Conservation (phyloP, 2,888 invertebrate genomes). For the Lochmaea crataegi region DNA sequence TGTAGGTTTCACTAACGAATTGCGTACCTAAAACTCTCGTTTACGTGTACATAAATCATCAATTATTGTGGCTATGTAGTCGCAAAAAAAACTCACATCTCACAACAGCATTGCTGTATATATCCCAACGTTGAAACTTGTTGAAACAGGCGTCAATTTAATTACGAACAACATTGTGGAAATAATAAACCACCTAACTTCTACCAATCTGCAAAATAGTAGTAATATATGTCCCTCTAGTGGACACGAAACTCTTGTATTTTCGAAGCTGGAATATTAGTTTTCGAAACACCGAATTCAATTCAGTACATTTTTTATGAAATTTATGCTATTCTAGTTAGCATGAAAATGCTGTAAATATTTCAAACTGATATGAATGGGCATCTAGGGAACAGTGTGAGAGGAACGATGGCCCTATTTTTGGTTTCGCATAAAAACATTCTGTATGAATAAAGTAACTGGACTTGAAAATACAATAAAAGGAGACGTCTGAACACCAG, state of each 20-base stretch:
- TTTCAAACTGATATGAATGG: constrained; percentile 36
- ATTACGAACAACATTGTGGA: constrained; percentile 31
- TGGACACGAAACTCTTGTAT: constrained; percentile 17
- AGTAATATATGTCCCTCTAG: constrained; percentile 28
- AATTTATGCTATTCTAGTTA: constrained; percentile 39
- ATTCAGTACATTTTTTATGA: constrained; percentile 25
- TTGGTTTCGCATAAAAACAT: not conserved
- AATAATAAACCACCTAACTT: constrained; percentile 29
- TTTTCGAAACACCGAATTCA: constrained; percentile 30
- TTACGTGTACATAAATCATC: not conserved
- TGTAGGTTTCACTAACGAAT: not conserved
- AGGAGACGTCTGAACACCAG: not conserved
- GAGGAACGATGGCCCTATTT: constrained; percentile 14
- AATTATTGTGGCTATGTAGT: not conserved
- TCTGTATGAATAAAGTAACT: not conserved
- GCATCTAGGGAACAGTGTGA: constrained; percentile 18
- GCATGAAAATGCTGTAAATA: constrained; percentile 40
- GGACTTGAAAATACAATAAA: not conserved
- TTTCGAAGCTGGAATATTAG: constrained; percentile 19
- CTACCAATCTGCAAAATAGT: constrained; percentile 19
- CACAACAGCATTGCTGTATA: not conserved
- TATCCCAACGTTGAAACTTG: constrained; percentile 7
- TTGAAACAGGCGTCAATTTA: constrained; percentile 26
- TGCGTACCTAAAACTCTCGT: not conserved
- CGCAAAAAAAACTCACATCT: not conserved